These are phyloP conservation scores for Zoanthus sociatus DNA, from an alignment of 92 coral and sea anemone species.

Conservation along the genomic window DNA sequence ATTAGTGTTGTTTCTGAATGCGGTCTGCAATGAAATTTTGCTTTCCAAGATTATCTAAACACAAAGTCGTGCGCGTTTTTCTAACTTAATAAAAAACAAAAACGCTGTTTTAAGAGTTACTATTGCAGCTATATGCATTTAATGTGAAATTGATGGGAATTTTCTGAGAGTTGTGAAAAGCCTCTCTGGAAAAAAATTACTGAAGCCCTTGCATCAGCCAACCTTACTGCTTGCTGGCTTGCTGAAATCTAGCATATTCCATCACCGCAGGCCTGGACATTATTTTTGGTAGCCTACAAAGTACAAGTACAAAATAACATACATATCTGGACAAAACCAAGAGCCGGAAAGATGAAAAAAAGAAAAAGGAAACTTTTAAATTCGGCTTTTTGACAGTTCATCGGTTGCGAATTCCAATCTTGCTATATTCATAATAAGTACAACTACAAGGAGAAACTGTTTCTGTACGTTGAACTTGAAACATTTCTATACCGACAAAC, in stretches of 20 bases:
- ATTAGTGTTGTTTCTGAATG: background rate
- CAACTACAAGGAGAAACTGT: background rate
- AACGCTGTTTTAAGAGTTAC: background rate
- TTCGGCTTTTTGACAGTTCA: background rate
- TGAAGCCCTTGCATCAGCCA: no score
- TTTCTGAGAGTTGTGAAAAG: background rate
- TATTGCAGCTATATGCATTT: background rate
- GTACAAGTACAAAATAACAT: no score
- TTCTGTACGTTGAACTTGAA: background rate
- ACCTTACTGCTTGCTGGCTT: background rate
- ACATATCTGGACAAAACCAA: background rate
- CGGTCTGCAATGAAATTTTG: no score
- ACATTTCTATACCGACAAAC: background rate
- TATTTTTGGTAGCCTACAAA: background rate
- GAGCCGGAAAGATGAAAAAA: background rate
- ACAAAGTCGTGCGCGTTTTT: background rate
- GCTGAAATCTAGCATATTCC: background rate
- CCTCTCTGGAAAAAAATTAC: no score
- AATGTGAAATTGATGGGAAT: background rate
- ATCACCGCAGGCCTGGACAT: background rate
- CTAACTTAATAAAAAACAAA: background rate
- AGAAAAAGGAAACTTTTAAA: background rate
- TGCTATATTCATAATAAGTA: background rate
- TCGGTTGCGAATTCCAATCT: background rate
- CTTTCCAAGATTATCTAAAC: background rate